Evolutionary conservation across 2,797 vertebrate genomes (phyloP), one percentile per base, ranked within the genome.

Genomic region (Fringilla coelebs): DNA sequence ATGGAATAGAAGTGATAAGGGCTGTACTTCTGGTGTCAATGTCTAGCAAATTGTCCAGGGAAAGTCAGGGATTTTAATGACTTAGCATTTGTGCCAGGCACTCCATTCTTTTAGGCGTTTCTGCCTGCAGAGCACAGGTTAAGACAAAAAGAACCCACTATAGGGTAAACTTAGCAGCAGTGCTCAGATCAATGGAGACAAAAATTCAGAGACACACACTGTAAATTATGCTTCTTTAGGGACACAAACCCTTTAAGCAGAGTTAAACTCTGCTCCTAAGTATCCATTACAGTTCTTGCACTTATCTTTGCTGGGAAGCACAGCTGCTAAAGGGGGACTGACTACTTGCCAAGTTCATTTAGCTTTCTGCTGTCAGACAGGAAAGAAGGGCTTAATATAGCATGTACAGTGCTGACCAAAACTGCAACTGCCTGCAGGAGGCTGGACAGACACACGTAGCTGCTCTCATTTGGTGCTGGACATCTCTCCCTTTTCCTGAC

Each of bases 371-470:
- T 81, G 66, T 88, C 90, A 88, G 66, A 71, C 41, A 73, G 40
- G 31, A 84, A 93, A 91, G 48, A 55, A 77, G 38, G 15, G 49
- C 88, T 93, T 91, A 93, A 91, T 77, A 74, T 60, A 90, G 80
- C 86, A 84, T 0, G 7, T 57, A 84, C 58, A 81, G 62, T 58
- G 71, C 88, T 90, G 93, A 89, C 40, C 81, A 78, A 75, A 94
- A 84, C 60, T 67, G 12, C n/a, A 85, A 86, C 41, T 81, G 87
- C 73, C 62, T 88, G 80, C 54, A 90, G 34, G 25, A 81, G 49
- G 49, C 76, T 86, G 72, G 52, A 49, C 40, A 83, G 60, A 71
- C 32, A 74, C 32, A 8, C 0, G 0, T 10, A 71, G 58, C 66
- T 73, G 20, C 51, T 49, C 63, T 68, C 60, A 74, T 45, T 63